phyloP scores from a whole-genome alignment of 2,888 invertebrate genomes.

The Apodemia mormo region DNA sequence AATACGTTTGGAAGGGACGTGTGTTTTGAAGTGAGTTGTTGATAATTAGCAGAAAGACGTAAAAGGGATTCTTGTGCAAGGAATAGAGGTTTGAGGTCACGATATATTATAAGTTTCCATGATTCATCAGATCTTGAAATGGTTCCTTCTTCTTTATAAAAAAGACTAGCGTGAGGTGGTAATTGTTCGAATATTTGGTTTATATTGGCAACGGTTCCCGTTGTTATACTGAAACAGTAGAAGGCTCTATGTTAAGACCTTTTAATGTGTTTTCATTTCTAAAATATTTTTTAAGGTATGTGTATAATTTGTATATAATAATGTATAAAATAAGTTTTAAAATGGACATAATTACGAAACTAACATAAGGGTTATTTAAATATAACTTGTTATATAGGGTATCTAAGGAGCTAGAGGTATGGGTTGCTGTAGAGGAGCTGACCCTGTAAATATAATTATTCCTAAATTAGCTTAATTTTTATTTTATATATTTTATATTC shows the following conservation, averaged over 20 bases:
- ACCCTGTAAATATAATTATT: conserved; percentile 28
- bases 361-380: conserved; percentile 32
- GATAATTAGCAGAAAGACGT: conserved; percentile 33
- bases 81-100: conserved; percentile 34
- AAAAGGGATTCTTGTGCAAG: conserved; percentile 36
- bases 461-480: background rate
- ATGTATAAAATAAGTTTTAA: conserved; percentile 31
- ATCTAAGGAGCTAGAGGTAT: conserved; percentile 15
- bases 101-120: conserved; percentile 40
- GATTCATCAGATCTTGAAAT: conserved; percentile 33
- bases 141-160: conserved; percentile 25
- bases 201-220: conserved; percentile 23
- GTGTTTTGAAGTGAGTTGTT: conserved; percentile 18
- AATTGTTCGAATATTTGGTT: conserved; percentile 25
- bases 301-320: conserved; percentile 32
- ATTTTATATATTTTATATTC: background rate
- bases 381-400: background rate
- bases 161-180: conserved; percentile 36
- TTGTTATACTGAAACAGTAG: conserved; percentile 31
- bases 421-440: conserved; percentile 20
- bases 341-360: conserved; percentile 33
- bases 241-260: conserved; percentile 8
- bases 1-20: background rate
- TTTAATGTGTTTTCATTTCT: conserved; percentile 12
- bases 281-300: conserved; percentile 11